Evolutionary conservation across 2,113 vertebrate genomes (phyloP).

Genomic region (Eonycteris spelaea): DNA sequence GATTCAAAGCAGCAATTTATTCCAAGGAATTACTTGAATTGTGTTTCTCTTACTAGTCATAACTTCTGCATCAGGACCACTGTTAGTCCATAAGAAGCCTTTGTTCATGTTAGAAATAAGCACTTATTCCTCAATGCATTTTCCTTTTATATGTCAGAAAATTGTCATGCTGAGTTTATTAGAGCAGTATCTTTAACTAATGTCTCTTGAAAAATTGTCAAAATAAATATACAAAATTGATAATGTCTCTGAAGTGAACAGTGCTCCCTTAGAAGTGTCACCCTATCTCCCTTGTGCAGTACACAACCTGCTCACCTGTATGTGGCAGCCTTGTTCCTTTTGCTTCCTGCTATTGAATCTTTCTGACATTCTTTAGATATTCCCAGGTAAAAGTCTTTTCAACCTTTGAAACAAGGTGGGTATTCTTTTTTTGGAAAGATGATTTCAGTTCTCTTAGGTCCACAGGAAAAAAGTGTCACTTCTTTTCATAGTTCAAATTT

Average conservation of each 20-base stretch:
- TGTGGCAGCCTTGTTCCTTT: neutral
- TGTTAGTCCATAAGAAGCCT: neutral
- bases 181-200: neutral
- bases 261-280: neutral
- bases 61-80: neutral
- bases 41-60: neutral
- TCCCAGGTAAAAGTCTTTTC: neutral
- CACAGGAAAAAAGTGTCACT: neutral
- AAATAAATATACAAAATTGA: neutral
- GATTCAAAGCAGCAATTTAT: constrained; percentile 32
- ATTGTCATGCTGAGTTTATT: neutral
- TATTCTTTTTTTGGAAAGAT: neutral
- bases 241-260: neutral
- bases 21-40: neutral
- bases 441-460: neutral
- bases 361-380: neutral
- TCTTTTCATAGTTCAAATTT: neutral
- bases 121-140: neutral
- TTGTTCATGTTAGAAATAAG: neutral
- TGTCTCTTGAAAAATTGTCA: neutral
- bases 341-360: neutral
- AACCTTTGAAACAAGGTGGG: neutral
- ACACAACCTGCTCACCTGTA: neutral
- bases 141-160: neutral
- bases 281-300: neutral